phyloP scores from a whole-genome alignment of 2,797 vertebrate genomes.

The Macropus fuliginosus region DNA sequence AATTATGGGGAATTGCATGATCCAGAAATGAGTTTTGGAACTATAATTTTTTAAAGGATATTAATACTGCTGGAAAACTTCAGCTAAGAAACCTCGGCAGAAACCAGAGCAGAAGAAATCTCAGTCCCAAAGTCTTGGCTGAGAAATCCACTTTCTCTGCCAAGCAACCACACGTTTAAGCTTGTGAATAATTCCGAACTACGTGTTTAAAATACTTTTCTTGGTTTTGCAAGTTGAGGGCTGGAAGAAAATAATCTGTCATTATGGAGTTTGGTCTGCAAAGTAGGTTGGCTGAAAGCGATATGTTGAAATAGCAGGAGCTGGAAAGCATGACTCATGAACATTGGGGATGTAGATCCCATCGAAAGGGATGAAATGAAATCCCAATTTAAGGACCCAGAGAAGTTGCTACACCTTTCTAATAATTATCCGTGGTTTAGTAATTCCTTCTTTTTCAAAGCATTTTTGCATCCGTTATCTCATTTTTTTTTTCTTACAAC shows the following conservation, averaged over 20 bases:
- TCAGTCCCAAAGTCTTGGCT: constrained; percentile 72
- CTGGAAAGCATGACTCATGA: constrained; percentile 78
- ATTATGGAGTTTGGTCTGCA: constrained; percentile 48
- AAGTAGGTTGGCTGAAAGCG: constrained; percentile 62
- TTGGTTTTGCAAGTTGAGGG: constrained; percentile 62
- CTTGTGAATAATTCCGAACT: constrained; percentile 77
- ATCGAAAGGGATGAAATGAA: constrained; percentile 29
- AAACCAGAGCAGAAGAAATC: constrained; percentile 69
- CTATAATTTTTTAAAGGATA: constrained; percentile 53
- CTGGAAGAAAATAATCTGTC: constrained; percentile 63
- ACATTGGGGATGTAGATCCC: background rate
- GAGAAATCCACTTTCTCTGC: constrained; percentile 45
- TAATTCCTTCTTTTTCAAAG: constrained; percentile 10
- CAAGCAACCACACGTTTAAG: constrained; percentile 72
- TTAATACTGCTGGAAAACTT: constrained; percentile 32
- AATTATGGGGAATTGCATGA: background rate
- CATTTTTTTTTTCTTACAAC: background rate
- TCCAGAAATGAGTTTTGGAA: background rate
- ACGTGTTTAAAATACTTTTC: constrained; percentile 80
- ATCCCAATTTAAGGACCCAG: background rate
- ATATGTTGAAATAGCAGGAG: constrained; percentile 8
- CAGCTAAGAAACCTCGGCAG: constrained; percentile 45
- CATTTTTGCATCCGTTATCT: background rate
- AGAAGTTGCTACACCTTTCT: background rate
- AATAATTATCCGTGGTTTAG: background rate